Conservation (phyloP, 2,888 invertebrate species). For the Entomobrya multifasciata region DNA sequence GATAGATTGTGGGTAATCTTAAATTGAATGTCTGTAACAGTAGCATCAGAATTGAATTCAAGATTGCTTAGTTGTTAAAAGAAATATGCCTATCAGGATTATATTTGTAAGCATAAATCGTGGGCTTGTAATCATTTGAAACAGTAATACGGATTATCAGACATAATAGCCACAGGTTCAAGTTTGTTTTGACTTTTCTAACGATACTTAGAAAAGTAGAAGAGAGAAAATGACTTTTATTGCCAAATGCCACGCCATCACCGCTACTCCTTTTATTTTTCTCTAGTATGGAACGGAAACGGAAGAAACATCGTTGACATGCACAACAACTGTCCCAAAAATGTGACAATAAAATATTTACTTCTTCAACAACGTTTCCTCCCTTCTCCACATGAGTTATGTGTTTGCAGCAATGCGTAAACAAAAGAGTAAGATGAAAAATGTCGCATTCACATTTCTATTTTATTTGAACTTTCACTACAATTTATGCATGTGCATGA, state of each 20-base stretch:
- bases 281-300: constrained; percentile 60
- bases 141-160: too few species aligned
- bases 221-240: constrained; percentile 67
- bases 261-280: constrained; percentile 37
- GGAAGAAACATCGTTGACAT: constrained; percentile 74
- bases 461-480: constrained; percentile 28
- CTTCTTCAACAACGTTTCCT: constrained; percentile 71
- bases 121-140: too few species aligned
- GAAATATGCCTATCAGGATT: too few species aligned
- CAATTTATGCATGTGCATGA: constrained; percentile 28
- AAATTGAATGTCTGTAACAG: too few species aligned
- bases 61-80: too few species aligned
- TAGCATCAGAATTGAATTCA: too few species aligned
- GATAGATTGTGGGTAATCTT: too few species aligned
- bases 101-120: too few species aligned
- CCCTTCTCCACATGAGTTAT: constrained; percentile 65
- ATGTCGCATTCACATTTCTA: constrained; percentile 59
- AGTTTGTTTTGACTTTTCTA: too few species aligned
- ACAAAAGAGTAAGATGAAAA: constrained; percentile 60
- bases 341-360: constrained; percentile 76
- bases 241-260: constrained; percentile 71
- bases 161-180: too few species aligned
- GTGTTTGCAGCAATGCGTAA: constrained; percentile 69
- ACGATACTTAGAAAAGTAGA: constrained; percentile 28
- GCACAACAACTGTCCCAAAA: constrained; percentile 73